These are phyloP conservation scores for Polia nebulosa DNA, from an alignment of 2,888 invertebrate genomes.

Conservation along the genomic window DNA sequence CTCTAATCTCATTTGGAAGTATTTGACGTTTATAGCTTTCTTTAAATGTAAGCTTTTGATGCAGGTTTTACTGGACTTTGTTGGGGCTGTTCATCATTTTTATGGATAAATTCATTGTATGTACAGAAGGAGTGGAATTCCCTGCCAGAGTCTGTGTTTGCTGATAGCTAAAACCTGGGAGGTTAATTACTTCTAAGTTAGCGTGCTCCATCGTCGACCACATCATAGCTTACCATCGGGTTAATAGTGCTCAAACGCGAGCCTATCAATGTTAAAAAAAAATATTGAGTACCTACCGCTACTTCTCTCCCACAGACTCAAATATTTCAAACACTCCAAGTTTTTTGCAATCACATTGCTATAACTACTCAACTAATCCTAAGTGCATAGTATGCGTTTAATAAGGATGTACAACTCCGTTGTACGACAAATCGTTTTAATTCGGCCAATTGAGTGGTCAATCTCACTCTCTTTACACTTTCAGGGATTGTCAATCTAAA, in stretches of 20 bases:
- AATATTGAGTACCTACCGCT: too few species aligned
- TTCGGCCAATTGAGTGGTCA: not conserved
- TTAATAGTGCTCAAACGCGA: too few species aligned
- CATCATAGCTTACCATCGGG: too few species aligned
- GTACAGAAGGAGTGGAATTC: too few species aligned
- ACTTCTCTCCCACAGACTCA: too few species aligned
- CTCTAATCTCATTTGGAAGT: constrained; percentile 50
- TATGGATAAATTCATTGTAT: too few species aligned
- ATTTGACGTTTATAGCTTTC: constrained; percentile 57
- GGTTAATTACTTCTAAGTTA: too few species aligned
- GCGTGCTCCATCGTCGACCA: too few species aligned
- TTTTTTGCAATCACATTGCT: not conserved
- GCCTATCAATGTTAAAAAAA: too few species aligned
- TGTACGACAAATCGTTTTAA: not conserved
- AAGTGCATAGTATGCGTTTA: too few species aligned
- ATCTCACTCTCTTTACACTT: not conserved
- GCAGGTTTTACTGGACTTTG: constrained; percentile 36
- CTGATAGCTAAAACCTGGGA: too few species aligned
- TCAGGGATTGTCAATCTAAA: not conserved
- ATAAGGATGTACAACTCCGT: not conserved
- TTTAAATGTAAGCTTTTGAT: constrained; percentile 38
- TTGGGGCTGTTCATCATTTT: constrained; percentile 34
- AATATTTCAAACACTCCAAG: not conserved
- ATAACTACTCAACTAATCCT: not conserved
- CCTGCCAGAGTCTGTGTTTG: too few species aligned